These are phyloP conservation scores for Strigops habroptila DNA, from an alignment of 2,113 vertebrate genomes.

Conservation along the genomic window DNA sequence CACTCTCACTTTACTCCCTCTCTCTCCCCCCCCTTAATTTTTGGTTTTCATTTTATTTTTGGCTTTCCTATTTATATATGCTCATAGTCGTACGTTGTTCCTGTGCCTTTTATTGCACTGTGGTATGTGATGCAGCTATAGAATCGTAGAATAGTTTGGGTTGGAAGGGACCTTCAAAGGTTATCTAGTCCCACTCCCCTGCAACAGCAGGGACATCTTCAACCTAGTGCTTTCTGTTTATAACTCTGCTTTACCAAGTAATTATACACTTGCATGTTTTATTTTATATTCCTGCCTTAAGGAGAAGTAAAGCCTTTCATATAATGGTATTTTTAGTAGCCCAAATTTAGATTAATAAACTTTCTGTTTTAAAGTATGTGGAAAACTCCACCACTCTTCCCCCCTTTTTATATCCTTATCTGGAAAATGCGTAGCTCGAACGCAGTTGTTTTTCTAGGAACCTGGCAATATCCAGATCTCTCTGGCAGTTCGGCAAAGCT, in stretches of 20 bases:
- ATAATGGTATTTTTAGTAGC: neutral
- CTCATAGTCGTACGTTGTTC: neutral
- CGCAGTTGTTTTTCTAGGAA: neutral
- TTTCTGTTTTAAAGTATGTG: neutral
- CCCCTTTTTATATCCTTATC: neutral
- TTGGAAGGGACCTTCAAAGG: neutral
- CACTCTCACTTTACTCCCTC: neutral
- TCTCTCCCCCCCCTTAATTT: neutral
- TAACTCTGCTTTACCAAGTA: neutral
- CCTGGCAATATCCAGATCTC: too few species aligned
- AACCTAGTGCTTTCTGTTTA: neutral
- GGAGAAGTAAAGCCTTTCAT: neutral
- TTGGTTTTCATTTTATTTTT: neutral
- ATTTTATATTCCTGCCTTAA: neutral
- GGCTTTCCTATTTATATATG: neutral
- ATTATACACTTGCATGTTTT: neutral
- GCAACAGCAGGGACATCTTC: neutral
- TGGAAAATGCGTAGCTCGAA: rapidly evolving
- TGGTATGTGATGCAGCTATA: neutral
- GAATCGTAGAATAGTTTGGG: neutral
- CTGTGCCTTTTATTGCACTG: neutral
- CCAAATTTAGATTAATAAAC: neutral
- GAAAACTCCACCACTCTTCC: neutral
- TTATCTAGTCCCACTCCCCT: neutral
- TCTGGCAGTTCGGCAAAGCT: neutral